These are phyloP conservation scores for Heterodera schachtii DNA, from an alignment of 1,140 invertebrate species.

Conservation along the genomic window DNA sequence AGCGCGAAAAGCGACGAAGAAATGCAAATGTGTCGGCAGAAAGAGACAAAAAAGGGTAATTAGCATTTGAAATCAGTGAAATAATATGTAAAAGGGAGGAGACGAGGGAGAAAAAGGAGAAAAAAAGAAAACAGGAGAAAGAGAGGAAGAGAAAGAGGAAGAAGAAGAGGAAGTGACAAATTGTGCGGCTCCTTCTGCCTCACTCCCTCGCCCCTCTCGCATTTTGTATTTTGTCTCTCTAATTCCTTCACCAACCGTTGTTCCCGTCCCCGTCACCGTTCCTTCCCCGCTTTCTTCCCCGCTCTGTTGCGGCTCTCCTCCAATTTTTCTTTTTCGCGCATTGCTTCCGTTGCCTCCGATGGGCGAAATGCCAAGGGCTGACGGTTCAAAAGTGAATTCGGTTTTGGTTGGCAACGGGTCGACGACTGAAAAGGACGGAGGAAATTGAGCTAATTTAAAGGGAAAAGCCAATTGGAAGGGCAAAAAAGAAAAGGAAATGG, in stretches of 20 bases:
- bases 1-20: neutral
- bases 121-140: neutral
- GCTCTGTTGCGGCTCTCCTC: conserved; percentile 11
- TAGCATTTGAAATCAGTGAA: neutral
- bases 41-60: neutral
- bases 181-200: too few relatives aligned
- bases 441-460: neutral
- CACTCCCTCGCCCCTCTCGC: too few relatives aligned
- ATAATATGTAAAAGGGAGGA: neutral
- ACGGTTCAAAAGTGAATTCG: conserved; percentile 60
- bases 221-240: neutral
- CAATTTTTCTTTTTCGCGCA: conserved; percentile 39
- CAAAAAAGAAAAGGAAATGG: neutral
- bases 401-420: conserved; percentile 46
- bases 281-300: conserved; percentile 28
- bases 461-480: conserved; percentile 4
- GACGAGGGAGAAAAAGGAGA: neutral
- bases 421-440: conserved; percentile 22
- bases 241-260: conserved; percentile 5
- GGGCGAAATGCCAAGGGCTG: conserved; percentile 28
- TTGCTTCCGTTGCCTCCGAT: neutral
- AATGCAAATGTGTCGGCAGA: neutral
- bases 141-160: too few relatives aligned
- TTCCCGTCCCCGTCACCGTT: conserved; percentile 18
- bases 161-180: too few relatives aligned